Evolutionary conservation across 2,113 vertebrate species (phyloP).

Genomic region (Petromus typicus): DNA sequence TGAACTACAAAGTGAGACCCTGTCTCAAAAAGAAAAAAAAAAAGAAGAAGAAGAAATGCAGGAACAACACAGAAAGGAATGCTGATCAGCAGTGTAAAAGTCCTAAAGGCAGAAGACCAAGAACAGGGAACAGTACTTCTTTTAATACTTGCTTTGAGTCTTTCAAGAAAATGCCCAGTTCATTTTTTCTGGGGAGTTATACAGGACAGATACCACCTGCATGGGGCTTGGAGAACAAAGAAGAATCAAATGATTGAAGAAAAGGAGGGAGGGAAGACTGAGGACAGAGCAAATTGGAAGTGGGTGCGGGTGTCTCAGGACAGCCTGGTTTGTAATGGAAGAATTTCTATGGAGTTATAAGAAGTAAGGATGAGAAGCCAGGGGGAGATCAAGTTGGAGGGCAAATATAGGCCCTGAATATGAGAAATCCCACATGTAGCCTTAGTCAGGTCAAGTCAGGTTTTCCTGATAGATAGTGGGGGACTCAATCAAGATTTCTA

Average conservation of each 20-base stretch:
- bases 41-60: fast-evolving
- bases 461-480: background rate
- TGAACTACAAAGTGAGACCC: too few species aligned
- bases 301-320: too few species aligned
- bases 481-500: background rate
- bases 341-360: background rate
- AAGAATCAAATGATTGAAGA: background rate
- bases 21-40: too few species aligned
- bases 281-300: background rate
- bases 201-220: background rate
- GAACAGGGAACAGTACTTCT: background rate
- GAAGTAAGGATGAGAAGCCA: background rate
- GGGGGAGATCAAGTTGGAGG: background rate
- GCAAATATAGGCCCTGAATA: background rate
- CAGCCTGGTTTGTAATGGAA: background rate
- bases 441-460: background rate
- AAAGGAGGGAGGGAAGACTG: background rate
- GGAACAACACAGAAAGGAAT: background rate
- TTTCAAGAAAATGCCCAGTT: background rate
- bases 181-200: background rate
- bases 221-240: background rate
- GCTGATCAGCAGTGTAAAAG: background rate
- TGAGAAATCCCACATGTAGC: background rate
- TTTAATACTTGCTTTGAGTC: background rate
- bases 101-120: background rate